Conservation (phyloP, 2,113 vertebrate genomes). For the Monopterus albus region DNA sequence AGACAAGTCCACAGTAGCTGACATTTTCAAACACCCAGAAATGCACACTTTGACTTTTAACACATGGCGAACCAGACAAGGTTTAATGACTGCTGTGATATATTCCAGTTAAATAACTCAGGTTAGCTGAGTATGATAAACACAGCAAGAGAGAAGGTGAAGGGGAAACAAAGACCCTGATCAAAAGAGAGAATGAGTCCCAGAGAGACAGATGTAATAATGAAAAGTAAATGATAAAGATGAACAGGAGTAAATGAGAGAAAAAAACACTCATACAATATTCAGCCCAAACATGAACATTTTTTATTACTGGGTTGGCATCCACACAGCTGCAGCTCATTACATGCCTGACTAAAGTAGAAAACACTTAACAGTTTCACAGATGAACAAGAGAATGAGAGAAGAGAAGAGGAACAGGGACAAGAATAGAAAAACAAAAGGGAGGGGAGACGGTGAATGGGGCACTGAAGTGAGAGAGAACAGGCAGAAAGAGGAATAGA, state of each 20-base stretch:
- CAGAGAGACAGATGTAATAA: conserved; percentile 3
- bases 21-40: not conserved
- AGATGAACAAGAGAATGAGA: conserved; percentile 1
- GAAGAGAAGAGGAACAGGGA: conserved; percentile 4
- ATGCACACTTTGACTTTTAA: not conserved
- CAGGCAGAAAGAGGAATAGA: not conserved
- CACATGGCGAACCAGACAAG: not conserved
- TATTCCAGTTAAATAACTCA: no score
- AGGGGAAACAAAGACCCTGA: not conserved
- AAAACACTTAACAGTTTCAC: conserved; percentile 19
- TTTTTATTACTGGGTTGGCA: not conserved
- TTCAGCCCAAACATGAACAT: conserved; percentile 6
- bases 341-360: conserved; percentile 23
- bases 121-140: not conserved
- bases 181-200: conserved; percentile 6
- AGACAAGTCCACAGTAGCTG: not conserved
- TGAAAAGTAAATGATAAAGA: conserved; percentile 28
- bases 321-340: conserved; percentile 17
- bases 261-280: conserved; percentile 15
- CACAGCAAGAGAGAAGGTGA: not conserved
- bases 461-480: conserved; percentile 27
- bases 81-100: conserved; percentile 31
- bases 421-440: conserved; percentile 19
- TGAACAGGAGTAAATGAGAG: conserved; percentile 19
- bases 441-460: not conserved